Evolutionary conservation across 2,797 vertebrate species (phyloP), one percentile per base, ranked within the genome.

Genomic region (Gymnoscopelus microlampas): DNA sequence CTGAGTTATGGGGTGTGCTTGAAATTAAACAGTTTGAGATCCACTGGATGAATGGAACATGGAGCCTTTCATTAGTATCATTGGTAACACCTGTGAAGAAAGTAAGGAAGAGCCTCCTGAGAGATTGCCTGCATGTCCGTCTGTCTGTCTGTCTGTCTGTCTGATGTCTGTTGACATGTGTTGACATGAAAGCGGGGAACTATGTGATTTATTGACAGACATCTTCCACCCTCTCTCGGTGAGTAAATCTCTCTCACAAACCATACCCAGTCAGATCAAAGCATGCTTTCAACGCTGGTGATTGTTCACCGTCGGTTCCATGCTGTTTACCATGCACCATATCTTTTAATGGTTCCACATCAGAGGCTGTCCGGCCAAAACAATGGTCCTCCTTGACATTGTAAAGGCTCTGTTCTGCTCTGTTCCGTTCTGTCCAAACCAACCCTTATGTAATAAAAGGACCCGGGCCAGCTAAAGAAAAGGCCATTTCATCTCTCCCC

Each of bases 371-470:
- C 70, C 59, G 47, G 62, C 44, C 69, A 63, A 7, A 12, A 58
- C 65, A 66, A 23, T 53, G 32, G 71, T 14, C 53, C 23, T 15
- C 14, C 55, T 64, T 58, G 72, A 73, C 74, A 71, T 69, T 66
- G 83, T 83, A 63, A 68, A 79, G 71, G 58, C 75, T 6, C 73
- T 8, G 71, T 63, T 68, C 72, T 51, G 56, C 70, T 78, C 73
- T 80, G 63, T 68, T 74, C 74, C 66, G 71, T 75, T 68, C 75
- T 60, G 78, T 69, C 57, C 81, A 74, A 84, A 68, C 84, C 76
- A 77, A 78, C 74, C 60, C 55, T 92, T 91, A 90, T 83, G 87
- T 74, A 90, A 92, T 75, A 47, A 71, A 71, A 29, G 70, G 68
- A 84, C 74, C 62, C 67, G 50, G 76, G 79, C 84, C 88, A 90